Conservation (phyloP, 1,140 invertebrate genomes). For the Rhyzopertha dominica region DNA sequence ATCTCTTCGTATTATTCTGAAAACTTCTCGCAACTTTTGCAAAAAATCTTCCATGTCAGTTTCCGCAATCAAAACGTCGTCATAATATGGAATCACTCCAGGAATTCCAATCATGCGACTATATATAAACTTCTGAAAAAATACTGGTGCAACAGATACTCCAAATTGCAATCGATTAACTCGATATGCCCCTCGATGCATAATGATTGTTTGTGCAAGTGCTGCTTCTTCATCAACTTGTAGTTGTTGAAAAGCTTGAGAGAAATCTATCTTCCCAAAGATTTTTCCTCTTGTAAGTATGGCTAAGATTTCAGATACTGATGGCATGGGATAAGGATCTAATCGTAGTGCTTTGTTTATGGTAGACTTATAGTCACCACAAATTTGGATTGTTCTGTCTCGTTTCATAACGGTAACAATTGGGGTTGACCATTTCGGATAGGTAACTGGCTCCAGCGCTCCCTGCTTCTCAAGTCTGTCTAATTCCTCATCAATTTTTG, state of each 20-base stretch:
- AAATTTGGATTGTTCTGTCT: conserved; percentile 35
- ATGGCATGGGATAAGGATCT: conserved; percentile 27
- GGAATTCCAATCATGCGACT: conserved; percentile 30
- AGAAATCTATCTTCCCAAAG: conserved; percentile 44
- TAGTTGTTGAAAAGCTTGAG: conserved; percentile 43
- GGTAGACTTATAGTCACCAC: conserved; percentile 32
- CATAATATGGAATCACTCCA: conserved; percentile 36
- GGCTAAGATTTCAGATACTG: conserved; percentile 38
- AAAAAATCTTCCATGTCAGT: conserved; percentile 19
- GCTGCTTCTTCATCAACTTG: conserved; percentile 30
- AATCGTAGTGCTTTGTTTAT: conserved; percentile 27
- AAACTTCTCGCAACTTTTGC: not conserved
- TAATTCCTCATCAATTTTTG: conserved; percentile 43
- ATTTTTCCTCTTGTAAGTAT: conserved; percentile 29
- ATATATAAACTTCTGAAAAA: conserved; percentile 44
- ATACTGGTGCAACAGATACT: conserved; percentile 24
- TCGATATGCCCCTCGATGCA: conserved; percentile 8
- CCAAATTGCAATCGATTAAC: conserved; percentile 24
- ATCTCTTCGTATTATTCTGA: conserved; percentile 26
- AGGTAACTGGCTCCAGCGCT: conserved; percentile 24
- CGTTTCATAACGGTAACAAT: conserved; percentile 49
- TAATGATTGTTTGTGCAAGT: conserved; percentile 23
- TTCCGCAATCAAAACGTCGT: conserved; percentile 40
- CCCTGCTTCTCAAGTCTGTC: conserved; percentile 40
- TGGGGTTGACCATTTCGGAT: conserved; percentile 45